These are phyloP conservation scores for Melanotaenia duboulayi DNA, from an alignment of 2,113 vertebrate species.

Conservation along the genomic window DNA sequence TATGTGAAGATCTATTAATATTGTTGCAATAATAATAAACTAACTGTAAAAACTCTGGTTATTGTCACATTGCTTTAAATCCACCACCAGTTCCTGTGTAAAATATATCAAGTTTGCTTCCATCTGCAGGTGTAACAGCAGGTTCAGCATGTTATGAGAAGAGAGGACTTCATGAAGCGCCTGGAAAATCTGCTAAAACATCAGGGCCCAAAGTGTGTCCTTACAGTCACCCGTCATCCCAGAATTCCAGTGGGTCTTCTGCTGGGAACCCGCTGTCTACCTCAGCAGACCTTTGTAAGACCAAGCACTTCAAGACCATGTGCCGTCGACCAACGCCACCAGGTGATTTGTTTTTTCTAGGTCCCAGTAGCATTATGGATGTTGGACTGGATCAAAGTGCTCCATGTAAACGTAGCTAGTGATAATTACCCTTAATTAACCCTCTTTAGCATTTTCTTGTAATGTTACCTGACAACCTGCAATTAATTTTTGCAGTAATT, in stretches of 20 bases:
- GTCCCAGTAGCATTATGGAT: background rate
- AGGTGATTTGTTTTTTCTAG: slow-evolving; percentile 70
- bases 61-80: background rate
- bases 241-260: slow-evolving; percentile 82
- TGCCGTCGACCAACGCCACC: slow-evolving; percentile 91
- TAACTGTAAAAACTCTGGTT: background rate
- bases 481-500: too few relatives aligned
- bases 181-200: slow-evolving; percentile 82
- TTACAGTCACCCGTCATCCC: slow-evolving; percentile 87
- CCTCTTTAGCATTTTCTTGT: too few relatives aligned
- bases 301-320: slow-evolving; percentile 95
- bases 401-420: too few relatives aligned
- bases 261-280: slow-evolving; percentile 88
- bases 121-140: slow-evolving; percentile 68
- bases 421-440: too few relatives aligned
- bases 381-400: too few relatives aligned
- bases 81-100: background rate
- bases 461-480: too few relatives aligned
- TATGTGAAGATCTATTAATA: background rate
- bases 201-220: slow-evolving; percentile 88
- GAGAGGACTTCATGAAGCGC: slow-evolving; percentile 81
- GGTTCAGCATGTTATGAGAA: slow-evolving; percentile 82
- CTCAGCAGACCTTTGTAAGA: slow-evolving; percentile 93
- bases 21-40: too few relatives aligned
- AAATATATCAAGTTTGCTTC: background rate